These are phyloP conservation scores for Syrrhaptes paradoxus DNA, from an alignment of 2,113 vertebrate genomes.

Conservation along the genomic window DNA sequence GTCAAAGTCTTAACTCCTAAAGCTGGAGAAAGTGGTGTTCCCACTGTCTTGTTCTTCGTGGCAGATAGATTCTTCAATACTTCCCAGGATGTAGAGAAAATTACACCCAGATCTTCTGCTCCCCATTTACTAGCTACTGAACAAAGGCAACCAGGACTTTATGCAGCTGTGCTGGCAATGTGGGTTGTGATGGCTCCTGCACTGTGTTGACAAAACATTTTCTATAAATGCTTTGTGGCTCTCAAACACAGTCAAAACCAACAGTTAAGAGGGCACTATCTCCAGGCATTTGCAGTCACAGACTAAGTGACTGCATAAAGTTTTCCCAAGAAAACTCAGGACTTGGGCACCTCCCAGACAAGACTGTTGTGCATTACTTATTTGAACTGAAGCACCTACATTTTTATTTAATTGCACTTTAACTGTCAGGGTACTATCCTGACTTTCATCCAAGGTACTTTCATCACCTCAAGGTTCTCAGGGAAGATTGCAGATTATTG, in stretches of 20 bases:
- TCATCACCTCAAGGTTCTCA: background rate
- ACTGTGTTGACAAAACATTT: background rate
- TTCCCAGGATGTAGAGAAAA: background rate
- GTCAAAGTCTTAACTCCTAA: background rate
- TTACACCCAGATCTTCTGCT: background rate
- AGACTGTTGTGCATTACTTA: background rate
- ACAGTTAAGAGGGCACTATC: background rate
- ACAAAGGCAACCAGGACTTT: background rate
- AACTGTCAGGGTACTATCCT: background rate
- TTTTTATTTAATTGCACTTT: background rate
- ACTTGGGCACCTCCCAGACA: background rate
- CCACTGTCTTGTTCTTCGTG: background rate
- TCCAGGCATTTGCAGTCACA: background rate
- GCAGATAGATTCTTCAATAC: background rate
- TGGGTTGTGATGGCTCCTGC: background rate
- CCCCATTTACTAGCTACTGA: background rate
- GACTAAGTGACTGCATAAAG: background rate
- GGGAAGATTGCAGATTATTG: background rate
- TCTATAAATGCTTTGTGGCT: background rate
- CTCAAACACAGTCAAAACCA: background rate
- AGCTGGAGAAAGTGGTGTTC: background rate
- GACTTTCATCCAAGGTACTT: background rate
- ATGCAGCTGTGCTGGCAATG: background rate
- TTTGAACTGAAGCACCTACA: background rate
- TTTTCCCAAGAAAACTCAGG: background rate